A percentile compares a stretch with the other conserved stretches of the same genome.
Conservation (phyloP, 2,113 vertebrate species). For the Ophthalmolycus amberensis region DNA sequence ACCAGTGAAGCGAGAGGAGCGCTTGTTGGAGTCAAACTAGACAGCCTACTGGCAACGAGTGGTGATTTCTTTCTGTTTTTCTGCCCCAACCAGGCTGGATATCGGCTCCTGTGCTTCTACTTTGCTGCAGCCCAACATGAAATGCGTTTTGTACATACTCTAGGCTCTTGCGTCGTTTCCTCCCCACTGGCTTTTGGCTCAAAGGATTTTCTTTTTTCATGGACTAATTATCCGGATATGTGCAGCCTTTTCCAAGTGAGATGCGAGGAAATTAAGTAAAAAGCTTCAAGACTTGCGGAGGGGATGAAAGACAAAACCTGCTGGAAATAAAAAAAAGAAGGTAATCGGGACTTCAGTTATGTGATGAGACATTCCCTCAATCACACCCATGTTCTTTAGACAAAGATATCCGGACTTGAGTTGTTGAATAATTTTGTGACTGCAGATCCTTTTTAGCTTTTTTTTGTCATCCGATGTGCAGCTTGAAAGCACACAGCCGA, state of each 20-base stretch:
- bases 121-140: constrained; percentile 66
- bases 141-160: constrained; percentile 50
- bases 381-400: constrained; percentile 51
- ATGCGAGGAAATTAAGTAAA: constrained; percentile 71
- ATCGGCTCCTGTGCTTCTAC: constrained; percentile 55
- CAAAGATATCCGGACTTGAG: constrained; percentile 68
- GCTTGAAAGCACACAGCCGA: constrained; percentile 47
- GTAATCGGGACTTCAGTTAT: constrained; percentile 73
- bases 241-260: constrained; percentile 59
- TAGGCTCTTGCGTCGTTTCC: constrained; percentile 46
- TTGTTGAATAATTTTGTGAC: constrained; percentile 65
- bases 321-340: constrained; percentile 71
- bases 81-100: constrained; percentile 72
- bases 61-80: constrained; percentile 39
- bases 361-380: constrained; percentile 66
- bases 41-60: constrained; percentile 72
- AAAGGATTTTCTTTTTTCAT: constrained; percentile 38
- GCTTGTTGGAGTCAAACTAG: constrained; percentile 74
- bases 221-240: constrained; percentile 69
- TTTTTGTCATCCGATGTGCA: constrained; percentile 56
- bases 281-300: constrained; percentile 65
- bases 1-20: constrained; percentile 79
- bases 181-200: constrained; percentile 55
- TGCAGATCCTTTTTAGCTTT: constrained; percentile 57
- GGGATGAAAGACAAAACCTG: constrained; percentile 55